These are phyloP conservation scores for Hystrix brachyura DNA, from an alignment of 2,113 vertebrate genomes.

Conservation along the genomic window DNA sequence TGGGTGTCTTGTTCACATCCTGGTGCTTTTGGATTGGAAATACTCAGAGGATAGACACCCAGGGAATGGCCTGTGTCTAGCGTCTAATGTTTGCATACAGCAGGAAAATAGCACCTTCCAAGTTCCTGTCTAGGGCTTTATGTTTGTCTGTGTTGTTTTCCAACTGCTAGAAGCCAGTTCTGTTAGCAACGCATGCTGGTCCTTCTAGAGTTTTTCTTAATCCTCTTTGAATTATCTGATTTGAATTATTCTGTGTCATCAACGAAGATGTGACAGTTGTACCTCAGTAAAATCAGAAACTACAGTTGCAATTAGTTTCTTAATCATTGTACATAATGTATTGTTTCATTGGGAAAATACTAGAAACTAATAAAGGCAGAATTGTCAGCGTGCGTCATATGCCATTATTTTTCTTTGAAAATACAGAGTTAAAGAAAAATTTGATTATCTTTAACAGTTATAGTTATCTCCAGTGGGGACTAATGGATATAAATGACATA, in stretches of 20 bases:
- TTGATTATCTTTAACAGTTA: conserved; percentile 34
- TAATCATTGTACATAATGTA: conserved; percentile 35
- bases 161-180: neutral
- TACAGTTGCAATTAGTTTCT: conserved; percentile 68
- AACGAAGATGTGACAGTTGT: conserved; percentile 68
- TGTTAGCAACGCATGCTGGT: conserved; percentile 22
- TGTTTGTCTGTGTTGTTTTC: neutral
- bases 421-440: conserved; percentile 52
- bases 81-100: neutral
- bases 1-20: neutral
- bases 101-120: neutral
- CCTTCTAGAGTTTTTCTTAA: conserved; percentile 54
- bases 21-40: neutral
- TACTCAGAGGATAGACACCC: neutral
- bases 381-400: conserved; percentile 61
- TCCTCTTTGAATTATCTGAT: conserved; percentile 64
- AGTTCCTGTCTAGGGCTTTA: neutral
- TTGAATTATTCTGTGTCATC: conserved; percentile 76
- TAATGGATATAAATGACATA: neutral
- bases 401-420: conserved; percentile 54
- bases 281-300: conserved; percentile 69
- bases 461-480: neutral
- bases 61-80: neutral
- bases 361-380: conserved; percentile 54
- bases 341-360: conserved; percentile 56